Evolutionary conservation across 2,888 invertebrate genomes (phyloP).

Genomic region (Lasioglossum malachurum): DNA sequence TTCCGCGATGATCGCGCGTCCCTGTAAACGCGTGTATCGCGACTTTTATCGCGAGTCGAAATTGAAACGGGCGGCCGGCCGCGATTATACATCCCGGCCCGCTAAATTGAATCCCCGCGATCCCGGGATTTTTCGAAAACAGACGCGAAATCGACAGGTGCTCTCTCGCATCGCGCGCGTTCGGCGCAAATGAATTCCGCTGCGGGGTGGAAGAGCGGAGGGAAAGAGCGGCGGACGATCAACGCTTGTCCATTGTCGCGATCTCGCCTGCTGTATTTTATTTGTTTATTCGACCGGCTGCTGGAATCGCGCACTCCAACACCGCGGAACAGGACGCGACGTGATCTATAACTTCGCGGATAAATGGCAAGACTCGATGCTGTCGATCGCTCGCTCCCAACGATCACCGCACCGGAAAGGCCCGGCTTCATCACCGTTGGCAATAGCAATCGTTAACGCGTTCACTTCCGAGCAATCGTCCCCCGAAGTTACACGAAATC

Average conservation of each 20-base stretch:
- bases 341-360: background rate
- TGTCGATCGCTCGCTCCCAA: background rate
- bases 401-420: background rate
- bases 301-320: background rate
- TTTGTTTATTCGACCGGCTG: constrained; percentile 32
- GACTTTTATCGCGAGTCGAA: constrained; percentile 62
- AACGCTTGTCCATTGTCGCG: constrained; percentile 45
- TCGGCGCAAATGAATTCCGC: constrained; percentile 43
- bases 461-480: no score
- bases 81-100: constrained; percentile 56
- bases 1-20: constrained; percentile 39
- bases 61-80: constrained; percentile 52
- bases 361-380: background rate
- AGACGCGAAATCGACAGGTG: constrained; percentile 70
- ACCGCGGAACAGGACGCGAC: background rate
- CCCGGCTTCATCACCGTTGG: background rate
- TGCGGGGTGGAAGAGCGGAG: background rate
- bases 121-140: constrained; percentile 65
- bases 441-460: background rate
- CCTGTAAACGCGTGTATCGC: constrained; percentile 56
- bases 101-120: constrained; percentile 65
- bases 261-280: constrained; percentile 39
- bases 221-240: constrained; percentile 23
- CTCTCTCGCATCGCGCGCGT: constrained; percentile 31
- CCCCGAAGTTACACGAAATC: background rate